Evolutionary conservation across 2,888 invertebrate genomes (phyloP).

Genomic region (Protonemura montana): DNA sequence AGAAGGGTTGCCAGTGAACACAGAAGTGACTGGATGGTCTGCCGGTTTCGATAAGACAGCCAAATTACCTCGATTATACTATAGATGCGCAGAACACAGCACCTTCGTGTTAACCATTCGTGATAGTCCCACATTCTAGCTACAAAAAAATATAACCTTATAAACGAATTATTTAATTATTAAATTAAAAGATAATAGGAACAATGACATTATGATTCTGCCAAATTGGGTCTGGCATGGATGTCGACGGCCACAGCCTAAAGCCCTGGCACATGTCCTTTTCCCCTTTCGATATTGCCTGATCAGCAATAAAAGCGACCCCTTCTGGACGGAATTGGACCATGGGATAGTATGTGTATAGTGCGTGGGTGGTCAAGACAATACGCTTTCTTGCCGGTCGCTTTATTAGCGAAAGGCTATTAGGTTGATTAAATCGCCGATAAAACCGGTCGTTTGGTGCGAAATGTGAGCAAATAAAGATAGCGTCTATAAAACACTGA

Average conservation of each 20-base stretch:
- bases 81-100: too few species aligned
- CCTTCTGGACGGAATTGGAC: not conserved
- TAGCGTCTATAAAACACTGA: constrained; percentile 7
- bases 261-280: not conserved
- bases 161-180: not conserved
- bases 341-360: not conserved
- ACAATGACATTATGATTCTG: not conserved
- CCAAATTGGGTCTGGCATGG: not conserved
- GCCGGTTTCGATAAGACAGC: too few species aligned
- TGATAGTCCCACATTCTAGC: too few species aligned
- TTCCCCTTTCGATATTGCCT: not conserved
- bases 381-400: not conserved
- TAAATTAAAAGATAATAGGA: not conserved
- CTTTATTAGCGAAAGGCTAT: not conserved
- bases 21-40: too few species aligned
- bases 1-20: too few species aligned
- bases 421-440: constrained; percentile 25
- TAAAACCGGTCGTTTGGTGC: constrained; percentile 19
- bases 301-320: not conserved
- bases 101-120: too few species aligned
- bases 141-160: not conserved
- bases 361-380: constrained; percentile 7
- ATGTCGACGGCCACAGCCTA: too few species aligned
- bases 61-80: too few species aligned
- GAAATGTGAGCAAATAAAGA: constrained; percentile 12